Evolutionary conservation across 1,140 invertebrate genomes (phyloP), one percentile per base, ranked within the genome.

Genomic region (Scaptomyza pallida): DNA sequence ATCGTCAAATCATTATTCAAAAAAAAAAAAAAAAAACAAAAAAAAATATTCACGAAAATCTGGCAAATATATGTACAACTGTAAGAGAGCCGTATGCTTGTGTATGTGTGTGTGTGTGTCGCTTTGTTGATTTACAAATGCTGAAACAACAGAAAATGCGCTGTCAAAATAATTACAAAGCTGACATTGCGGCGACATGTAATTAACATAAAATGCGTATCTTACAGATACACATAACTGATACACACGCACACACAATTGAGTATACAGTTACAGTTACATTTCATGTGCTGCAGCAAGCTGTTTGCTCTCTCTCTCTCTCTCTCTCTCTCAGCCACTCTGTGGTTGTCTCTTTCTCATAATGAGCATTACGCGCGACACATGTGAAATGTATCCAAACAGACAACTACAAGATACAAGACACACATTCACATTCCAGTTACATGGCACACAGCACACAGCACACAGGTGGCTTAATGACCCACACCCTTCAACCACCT

Each of bases 191-290:
- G 74, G 67, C 78, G 74, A 81, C 82, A 86, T 78, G 81, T 86
- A 88, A 86, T 86, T 86, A 88, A 86, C 77, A 75, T 81, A 59
- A 81, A 88, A 86, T 75, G 81, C 77, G 77, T 83, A 83, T 80
- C 68, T 73, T 41, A 13, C 43, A 59, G 62, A 72, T 62, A 78
- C 72, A 65, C 41, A 62, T 52, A 33, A 30, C 56, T 37, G 19
- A 35, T 47, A 47, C 41, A 19, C 23, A 10, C 48, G 57, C 15
- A 23, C 41, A 13, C 33, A 52, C 30, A 37, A 8, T 30, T 30
- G 26, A n/a, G 9, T 33, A 9, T 30, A 15, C 23, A 43, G 23
- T 13, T 44, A 16, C 23, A 62, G 33, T 13, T 21, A 35, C 30
- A 51, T 51, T 33, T 23, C 21, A 33, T 13, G n/a, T 44, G 41